Evolutionary conservation across 2,113 vertebrate species (phyloP), one percentile per base, ranked within the genome.

Genomic region (Ahaetulla prasina): DNA sequence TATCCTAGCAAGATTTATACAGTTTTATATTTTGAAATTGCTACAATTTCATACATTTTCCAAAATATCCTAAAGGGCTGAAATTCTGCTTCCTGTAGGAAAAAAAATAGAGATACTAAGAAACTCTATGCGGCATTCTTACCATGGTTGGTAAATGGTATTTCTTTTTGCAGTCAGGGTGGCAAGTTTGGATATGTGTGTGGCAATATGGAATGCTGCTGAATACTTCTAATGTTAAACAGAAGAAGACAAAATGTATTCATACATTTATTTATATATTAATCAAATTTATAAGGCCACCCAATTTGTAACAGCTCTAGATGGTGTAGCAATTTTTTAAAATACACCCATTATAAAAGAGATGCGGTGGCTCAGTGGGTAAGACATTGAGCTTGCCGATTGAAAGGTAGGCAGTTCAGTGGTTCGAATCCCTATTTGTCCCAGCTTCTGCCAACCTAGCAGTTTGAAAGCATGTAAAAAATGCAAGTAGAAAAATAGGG

Each of bases 201-300:
- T 47, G 45, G 45, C 45, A 47, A 93, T 95, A 11, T 52, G 87
- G 49, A 43, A 85, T 93, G 53, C 8, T 11, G 90, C 6, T 89
- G 0, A 0, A 57, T 80, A 91, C 87, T 90, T 94, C 93, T 92
- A 87, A 91, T 87, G 57, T 89, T 68, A 91, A 95, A 92, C 55
- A 2, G 49, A 93, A 88, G 80, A 53, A 92, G 96, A 27, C 14
- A 16, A 68, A 27, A 39, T 80, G 22, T 80, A 80, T 3, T 74
- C n/a, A 80, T 43, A 39, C 35, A 80, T 80, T 80, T 80, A 80
- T 80, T 80, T 20, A 80, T 80, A 35, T 35, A 43, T 80, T 80
- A 43, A 39, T 80, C 74, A 80, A 80, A 80, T 80, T 22, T 23
- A 80, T 80, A 80, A 43, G 18, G 1, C 20, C 8, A 3, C 74